Percentiles rank a stretch among this genome's conserved stretches.
These are phyloP conservation scores for Phymastichus coffea DNA, from an alignment of 1,140 invertebrate genomes.

Conservation along the genomic window DNA sequence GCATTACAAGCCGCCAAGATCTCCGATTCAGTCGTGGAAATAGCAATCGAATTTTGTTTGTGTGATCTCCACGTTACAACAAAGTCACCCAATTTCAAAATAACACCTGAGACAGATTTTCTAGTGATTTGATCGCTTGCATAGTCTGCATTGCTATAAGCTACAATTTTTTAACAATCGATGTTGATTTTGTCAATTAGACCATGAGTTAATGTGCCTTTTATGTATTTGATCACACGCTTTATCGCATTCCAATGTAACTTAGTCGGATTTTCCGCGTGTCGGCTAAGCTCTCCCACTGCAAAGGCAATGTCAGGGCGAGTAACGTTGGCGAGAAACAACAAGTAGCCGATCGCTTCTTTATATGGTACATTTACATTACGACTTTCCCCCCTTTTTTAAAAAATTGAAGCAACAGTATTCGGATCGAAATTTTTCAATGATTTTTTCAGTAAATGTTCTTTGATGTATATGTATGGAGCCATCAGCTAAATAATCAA, in stretches of 20 bases:
- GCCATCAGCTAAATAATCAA: constrained; percentile 38
- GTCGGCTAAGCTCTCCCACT: constrained; percentile 22
- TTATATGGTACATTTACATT: neutral
- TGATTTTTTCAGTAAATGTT: constrained; percentile 32
- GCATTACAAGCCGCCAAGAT: neutral
- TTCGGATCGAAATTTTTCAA: constrained; percentile 27
- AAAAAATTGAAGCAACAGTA: neutral
- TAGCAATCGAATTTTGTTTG: constrained; percentile 32
- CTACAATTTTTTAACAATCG: constrained; percentile 5
- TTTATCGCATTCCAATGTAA: constrained; percentile 31
- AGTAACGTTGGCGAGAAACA: neutral
- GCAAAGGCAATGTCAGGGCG: constrained; percentile 33
- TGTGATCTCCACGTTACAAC: constrained; percentile 33
- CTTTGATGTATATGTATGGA: constrained; percentile 41
- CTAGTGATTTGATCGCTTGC: constrained; percentile 28
- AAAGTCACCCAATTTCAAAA: constrained; percentile 17
- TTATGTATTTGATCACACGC: constrained; percentile 47
- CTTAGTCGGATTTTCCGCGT: constrained; percentile 22
- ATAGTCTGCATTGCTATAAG: constrained; percentile 37
- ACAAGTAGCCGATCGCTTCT: neutral
- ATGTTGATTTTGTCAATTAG: neutral
- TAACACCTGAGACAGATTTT: constrained; percentile 30
- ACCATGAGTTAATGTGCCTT: constrained; percentile 38
- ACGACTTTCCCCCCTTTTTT: constrained; percentile 14
- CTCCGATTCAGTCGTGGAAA: constrained; percentile 19